Conservation (phyloP, 2,888 invertebrate species). For the Philopedon plagiatum region DNA sequence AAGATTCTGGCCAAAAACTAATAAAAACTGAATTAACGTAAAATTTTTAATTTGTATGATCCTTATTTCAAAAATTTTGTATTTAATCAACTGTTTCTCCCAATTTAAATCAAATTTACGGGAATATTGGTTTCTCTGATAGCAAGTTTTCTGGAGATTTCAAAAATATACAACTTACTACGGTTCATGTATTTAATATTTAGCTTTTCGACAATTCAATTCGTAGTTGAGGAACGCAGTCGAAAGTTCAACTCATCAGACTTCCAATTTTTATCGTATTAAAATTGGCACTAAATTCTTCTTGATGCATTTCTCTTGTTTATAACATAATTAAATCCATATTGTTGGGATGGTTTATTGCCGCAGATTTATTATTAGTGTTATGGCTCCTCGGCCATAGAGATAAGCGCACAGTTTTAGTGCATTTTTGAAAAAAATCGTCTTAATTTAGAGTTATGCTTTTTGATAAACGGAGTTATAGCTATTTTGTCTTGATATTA, state of each 20-base stretch:
- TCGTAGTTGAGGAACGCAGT: neutral
- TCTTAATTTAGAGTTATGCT: conserved; percentile 10
- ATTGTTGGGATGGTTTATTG: conserved; percentile 30
- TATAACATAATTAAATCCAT: conserved; percentile 45
- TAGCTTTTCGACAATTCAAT: no score
- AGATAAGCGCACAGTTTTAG: neutral
- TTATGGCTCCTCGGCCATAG: conserved; percentile 10
- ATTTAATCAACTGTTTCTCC: no score
- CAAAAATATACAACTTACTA: no score
- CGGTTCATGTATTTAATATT: no score
- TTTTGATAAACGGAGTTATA: conserved; percentile 10
- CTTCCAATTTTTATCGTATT: conserved; percentile 33
- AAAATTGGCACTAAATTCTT: conserved; percentile 34
- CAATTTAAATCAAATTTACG: no score
- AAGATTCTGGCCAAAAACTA: no score
- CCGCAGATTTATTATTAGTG: conserved; percentile 29
- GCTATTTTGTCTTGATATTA: conserved; percentile 3
- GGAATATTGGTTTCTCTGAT: no score
- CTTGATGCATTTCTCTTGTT: conserved; percentile 47
- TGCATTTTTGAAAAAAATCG: conserved; percentile 7
- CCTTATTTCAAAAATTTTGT: no score
- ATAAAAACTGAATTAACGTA: no score
- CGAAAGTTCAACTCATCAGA: neutral
- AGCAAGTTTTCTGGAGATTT: no score
- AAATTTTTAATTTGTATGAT: no score